Percentiles rank a stretch among this genome's conserved stretches.
phyloP scores from a whole-genome alignment of 1,140 invertebrate species.

The Theocolax elegans region DNA sequence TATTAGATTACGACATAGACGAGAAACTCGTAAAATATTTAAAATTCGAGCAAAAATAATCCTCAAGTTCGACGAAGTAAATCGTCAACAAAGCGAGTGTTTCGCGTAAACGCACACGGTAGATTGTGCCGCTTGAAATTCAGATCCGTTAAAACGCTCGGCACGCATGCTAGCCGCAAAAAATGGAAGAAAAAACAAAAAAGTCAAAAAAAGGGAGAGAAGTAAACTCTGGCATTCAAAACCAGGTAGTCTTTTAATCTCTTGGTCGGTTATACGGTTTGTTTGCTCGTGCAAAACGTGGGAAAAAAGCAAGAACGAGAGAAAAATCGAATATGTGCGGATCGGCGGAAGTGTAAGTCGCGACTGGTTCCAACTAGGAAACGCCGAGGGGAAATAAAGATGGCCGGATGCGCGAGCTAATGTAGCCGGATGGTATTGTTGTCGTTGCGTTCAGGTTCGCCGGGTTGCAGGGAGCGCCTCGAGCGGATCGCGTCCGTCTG shows the following conservation, averaged over 20 bases:
- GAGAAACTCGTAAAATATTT: too few species aligned
- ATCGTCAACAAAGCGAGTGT: too few species aligned
- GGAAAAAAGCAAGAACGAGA: not conserved
- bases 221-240: not conserved
- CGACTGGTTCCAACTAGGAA: not conserved
- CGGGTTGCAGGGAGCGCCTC: not conserved
- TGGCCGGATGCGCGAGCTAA: slow-evolving; percentile 7
- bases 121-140: too few species aligned
- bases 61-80: too few species aligned
- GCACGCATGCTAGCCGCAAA: too few species aligned
- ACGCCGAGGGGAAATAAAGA: slow-evolving; percentile 10
- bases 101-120: too few species aligned
- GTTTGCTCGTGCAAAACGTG: not conserved
- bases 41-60: too few species aligned
- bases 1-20: too few species aligned
- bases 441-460: slow-evolving; percentile 1
- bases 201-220: too few species aligned
- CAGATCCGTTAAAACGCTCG: too few species aligned
- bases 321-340: not conserved
- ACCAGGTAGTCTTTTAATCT: not conserved
- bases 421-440: slow-evolving; percentile 28
- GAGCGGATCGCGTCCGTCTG: not conserved
- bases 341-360: not conserved
- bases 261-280: not conserved
- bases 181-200: too few species aligned